Base-by-base conservation (phyloP, 2,797 vertebrate species). In the Molossus molossus region DNA sequence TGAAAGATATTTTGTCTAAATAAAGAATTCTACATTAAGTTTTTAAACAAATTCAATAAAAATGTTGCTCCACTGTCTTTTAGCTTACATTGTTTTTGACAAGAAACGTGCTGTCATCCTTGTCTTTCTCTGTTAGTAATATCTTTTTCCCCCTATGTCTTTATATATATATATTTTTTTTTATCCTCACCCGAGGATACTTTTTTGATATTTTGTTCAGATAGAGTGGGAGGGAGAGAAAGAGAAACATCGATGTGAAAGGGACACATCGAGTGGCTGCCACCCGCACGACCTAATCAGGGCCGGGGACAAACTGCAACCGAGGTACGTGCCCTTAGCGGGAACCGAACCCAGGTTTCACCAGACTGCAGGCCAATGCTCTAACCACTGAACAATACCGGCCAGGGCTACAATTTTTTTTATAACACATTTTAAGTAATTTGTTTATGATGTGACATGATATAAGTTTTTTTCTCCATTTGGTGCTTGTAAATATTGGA, bases 41-140 rank as follows among this genome's bases (percentile, higher is more conserved):
- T 40, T 14, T 77, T 75, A 27, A 77, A 73, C 8, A 40, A 73
- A 64, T 79, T 79, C 11, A 91, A 12, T 67, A 50, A 93, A 60
- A 7, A 62, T 90, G 1, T 48, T 93, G 9, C 23, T 86, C 29
- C 27, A 93, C 15, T 73, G 14, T 67, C 12, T 69, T 76, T 67
- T 75, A 64, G 45, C 7, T 96, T 91, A 27, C 33, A 73, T 87
- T 81, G 4, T 60, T 70, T 84, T 70, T 58, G 9, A 79, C 4
- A 67, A 58, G 29, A 88, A 75, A 69, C 50, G 58, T 81, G 15
- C n/a, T 85, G 37, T 82, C 45, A 64, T 69, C 20, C 4, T 88
- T 67, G 29, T 82, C 8, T 84, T 95, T 75, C 18, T 88, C 27
- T 67, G 6, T 55, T 90, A 76, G 14, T 82, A 83, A 79, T 67